Evolutionary conservation across 2,888 invertebrate genomes (phyloP), one percentile per base, ranked within the genome.

Genomic region (Itoplectis maculator): DNA sequence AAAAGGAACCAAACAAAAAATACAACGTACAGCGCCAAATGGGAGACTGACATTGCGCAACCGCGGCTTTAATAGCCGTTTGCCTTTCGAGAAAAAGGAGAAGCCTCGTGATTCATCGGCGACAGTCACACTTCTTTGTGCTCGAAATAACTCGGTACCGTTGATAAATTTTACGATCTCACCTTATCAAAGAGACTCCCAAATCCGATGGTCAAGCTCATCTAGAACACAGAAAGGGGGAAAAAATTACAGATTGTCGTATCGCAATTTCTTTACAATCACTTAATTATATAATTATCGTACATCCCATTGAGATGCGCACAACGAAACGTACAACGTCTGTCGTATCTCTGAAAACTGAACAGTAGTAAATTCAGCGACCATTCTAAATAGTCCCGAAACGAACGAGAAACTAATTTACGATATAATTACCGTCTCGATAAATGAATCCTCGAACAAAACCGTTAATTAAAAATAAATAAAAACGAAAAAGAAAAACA

Each of bases 101-200:
- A 63, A 76, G 37, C 18, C 45, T 45, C 35, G 23, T 65, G 65
- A 65, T 65, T 65, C 65, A 65, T 65, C 15, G 59, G 35, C 8
- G 59, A 37, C 59, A 37, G 65, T 40, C 61, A 0, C n/a, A 8
- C 11, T 65, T 23, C 23, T 45, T 23, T 42, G 20, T 4, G 7
- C 13, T 63, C 18, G 42, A n/a, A 20, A 65, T 65, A 65, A 65
- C 45, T 65, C 20, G 3, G 29, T 20, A n/a, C 20, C n/a, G 20
- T 65, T 37, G 35, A 76, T 35, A 70, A 45, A 80, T 70, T 45
- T 40, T 29, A 18, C 37, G 37, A 70, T 47, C 56, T 13, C 54
- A 80, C 69, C 79, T 69, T 23, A 63, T 51, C 37, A 23, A 35
- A 37, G 54, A 18, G 42, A 49, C 9, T 59, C 37, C 51, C 20